phyloP scores from a whole-genome alignment of 37 sponge, comb jelly and placozoan species.

The Theonella swinhoei region DNA sequence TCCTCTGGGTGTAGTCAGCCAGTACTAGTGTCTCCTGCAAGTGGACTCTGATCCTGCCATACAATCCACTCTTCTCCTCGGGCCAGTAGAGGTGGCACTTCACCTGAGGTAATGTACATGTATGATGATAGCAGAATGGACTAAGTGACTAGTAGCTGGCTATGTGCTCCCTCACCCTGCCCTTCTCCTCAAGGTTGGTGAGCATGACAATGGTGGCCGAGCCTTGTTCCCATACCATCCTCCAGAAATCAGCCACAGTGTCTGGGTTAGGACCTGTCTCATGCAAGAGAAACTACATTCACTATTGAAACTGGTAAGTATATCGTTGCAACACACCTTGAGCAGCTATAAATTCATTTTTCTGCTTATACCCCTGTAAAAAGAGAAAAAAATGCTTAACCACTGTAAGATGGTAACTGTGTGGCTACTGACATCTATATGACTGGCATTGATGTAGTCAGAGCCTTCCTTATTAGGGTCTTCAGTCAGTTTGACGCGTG shows the following conservation, averaged over 20 bases:
- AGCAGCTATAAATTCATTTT: constrained; percentile 68
- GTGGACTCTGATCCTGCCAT: constrained; percentile 64
- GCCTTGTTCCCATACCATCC: constrained; percentile 94
- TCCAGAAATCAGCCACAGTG: constrained; percentile 88
- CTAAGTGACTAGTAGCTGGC: no score
- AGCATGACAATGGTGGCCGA: constrained; percentile 86
- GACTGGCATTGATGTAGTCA: constrained; percentile 95
- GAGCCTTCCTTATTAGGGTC: constrained; percentile 68
- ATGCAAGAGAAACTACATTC: not conserved
- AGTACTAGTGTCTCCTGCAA: constrained; percentile 66
- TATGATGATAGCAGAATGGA: no score
- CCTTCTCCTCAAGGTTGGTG: constrained; percentile 89
- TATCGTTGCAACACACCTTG: constrained; percentile 35
- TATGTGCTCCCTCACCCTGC: constrained; percentile 82
- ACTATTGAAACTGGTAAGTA: not conserved
- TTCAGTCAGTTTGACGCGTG: constrained; percentile 77
- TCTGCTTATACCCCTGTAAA: constrained; percentile 64
- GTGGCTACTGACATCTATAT: constrained; percentile 75
- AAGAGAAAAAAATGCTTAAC: not conserved
- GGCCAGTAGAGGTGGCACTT: constrained; percentile 95
- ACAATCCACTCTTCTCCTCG: constrained; percentile 27
- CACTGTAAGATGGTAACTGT: not conserved
- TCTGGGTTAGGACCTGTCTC: constrained; percentile 77
- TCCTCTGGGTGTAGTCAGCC: constrained; percentile 82
- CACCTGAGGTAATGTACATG: constrained; percentile 43